A percentile compares a stretch with the other conserved stretches of the same genome.
phyloP scores from a whole-genome alignment of 2,797 vertebrate species.

The Botia almorhae region DNA sequence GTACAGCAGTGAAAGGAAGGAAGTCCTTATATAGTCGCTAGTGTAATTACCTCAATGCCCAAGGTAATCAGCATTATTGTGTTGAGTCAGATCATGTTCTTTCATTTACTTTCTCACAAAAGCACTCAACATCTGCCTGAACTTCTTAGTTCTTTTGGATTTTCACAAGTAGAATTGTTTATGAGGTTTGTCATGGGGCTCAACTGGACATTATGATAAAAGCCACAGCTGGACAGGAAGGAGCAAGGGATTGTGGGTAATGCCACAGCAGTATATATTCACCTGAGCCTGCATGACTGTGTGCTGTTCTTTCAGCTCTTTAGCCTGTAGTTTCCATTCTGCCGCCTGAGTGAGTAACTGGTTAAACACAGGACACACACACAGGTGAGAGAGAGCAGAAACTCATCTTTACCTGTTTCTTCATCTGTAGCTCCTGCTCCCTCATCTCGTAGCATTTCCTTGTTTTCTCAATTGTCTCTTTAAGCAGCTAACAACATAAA shows the following conservation, averaged over 20 bases:
- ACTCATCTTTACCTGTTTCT: conserved; percentile 74
- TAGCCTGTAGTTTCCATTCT: conserved; percentile 96
- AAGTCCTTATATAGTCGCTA: conserved; percentile 25
- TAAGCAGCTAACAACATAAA: conserved; percentile 80
- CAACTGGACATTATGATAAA: background rate
- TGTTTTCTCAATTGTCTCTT: conserved; percentile 80
- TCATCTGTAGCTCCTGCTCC: conserved; percentile 78
- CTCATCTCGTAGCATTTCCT: conserved; percentile 80
- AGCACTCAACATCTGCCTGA: too few species aligned
- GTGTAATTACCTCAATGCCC: background rate
- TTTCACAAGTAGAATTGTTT: too few species aligned
- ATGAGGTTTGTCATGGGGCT: background rate
- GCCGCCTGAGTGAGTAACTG: conserved; percentile 96
- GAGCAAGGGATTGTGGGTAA: conserved; percentile 18
- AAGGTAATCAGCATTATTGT: background rate
- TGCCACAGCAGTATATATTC: conserved; percentile 68
- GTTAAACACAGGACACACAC: conserved; percentile 68
- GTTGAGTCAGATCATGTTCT: background rate
- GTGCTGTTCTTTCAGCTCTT: conserved; percentile 91
- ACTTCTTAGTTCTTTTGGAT: too few species aligned
- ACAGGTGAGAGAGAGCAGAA: conserved; percentile 55
- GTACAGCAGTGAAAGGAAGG: background rate
- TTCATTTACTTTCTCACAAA: too few species aligned
- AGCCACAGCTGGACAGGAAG: background rate
- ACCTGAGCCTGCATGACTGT: conserved; percentile 94